Evolutionary conservation across 2,888 invertebrate species (phyloP).

Genomic region (Dolichopus griseipennis): DNA sequence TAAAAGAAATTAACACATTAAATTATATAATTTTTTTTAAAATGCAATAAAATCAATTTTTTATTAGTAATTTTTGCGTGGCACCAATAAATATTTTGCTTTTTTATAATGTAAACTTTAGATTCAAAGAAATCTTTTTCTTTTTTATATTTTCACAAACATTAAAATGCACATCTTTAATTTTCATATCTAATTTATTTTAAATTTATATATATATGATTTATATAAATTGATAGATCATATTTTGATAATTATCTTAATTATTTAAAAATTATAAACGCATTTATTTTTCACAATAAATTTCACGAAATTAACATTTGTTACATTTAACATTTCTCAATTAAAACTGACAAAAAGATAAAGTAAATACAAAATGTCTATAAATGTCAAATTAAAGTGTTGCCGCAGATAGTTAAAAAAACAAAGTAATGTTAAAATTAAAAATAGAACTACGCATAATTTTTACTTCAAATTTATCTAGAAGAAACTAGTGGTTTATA

Average conservation of each 20-base stretch:
- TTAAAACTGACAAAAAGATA: neutral
- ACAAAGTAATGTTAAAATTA: too few species aligned
- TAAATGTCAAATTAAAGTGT: neutral
- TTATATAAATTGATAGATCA: neutral
- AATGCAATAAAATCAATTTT: neutral
- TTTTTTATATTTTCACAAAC: neutral
- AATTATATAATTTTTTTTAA: too few species aligned
- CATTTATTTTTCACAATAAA: neutral
- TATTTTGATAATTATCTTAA: neutral
- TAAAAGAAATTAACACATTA: too few species aligned
- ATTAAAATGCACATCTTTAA: neutral
- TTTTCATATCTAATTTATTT: neutral
- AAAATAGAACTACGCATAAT: too few species aligned
- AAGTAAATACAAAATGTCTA: neutral
- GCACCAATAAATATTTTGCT: neutral
- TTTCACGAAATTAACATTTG: neutral
- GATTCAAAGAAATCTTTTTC: neutral
- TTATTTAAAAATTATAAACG: neutral
- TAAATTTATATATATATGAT: neutral
- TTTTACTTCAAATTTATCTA: too few species aligned
- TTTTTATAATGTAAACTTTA: neutral
- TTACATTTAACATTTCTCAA: conserved; percentile 1
- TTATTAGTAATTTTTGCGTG: neutral
- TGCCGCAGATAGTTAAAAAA: neutral
- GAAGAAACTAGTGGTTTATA: too few species aligned